Base-by-base conservation (phyloP, 2,113 vertebrate species). In the Spheniscus mendiculus region DNA sequence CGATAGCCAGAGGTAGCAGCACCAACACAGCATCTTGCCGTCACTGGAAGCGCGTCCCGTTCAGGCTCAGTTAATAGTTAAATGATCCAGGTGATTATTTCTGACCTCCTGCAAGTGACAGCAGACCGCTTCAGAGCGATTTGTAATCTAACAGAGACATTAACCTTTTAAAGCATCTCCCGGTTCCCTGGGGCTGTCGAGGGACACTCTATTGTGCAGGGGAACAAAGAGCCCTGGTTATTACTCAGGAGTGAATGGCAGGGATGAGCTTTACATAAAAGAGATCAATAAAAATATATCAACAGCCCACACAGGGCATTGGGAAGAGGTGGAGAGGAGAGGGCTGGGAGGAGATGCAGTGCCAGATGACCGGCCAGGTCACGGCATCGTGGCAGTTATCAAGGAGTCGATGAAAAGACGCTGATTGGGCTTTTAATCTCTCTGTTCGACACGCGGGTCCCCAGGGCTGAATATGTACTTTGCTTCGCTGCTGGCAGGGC, bases 221-320 rank as follows among this genome's bases (percentile, higher is more conserved):
- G 55, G 85, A 96, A 97, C 89, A 97, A 96, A 95, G 70, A 94
- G 91, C 67, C 72, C 81, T 80, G 91, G 81, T 59, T 83, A 81
- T 59, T 62, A 47, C 96, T 81, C 95, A 47, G 82, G 50, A 93
- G 42, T 12, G 81, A 96, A 66, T 36, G 80, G 62, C 69, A 71
- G 78, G 83, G 90, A 89, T 59, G 73, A 89, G 92, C 63, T 92
- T 92, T 94, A 93, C 94, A 88, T 94, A 73, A 88, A 56, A 63
- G 42, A 79, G 78, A 97, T 97, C 97, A 76, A 97, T 95, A 95
- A 77, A 92, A 87, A 90, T 58, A 59, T n/a, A 95, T 84, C 94
- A 88, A 10, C 47, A 85, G 61, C 84, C 86, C 59, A 30, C 3
- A 1, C 12, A 29, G 67, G 77, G 87, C 80, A 27, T 1, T 2